phyloP scores from a whole-genome alignment of 2,888 invertebrate genomes.

The Euzophera pinguis region DNA sequence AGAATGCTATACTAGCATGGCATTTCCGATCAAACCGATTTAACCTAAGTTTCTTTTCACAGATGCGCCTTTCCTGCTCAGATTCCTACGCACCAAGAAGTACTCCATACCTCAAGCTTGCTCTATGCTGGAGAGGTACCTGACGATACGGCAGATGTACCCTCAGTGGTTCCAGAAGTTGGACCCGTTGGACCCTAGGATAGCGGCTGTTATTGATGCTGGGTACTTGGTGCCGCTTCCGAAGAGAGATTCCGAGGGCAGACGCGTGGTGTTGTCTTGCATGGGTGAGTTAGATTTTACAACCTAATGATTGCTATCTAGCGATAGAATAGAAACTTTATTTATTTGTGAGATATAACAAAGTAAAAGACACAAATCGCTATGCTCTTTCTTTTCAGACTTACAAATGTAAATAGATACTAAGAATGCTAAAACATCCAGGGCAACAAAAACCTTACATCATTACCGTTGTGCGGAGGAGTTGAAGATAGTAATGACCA shows the following conservation, averaged over 20 bases:
- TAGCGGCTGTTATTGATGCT: slow-evolving; percentile 88
- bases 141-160: slow-evolving; percentile 90
- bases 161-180: slow-evolving; percentile 92
- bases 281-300: slow-evolving; percentile 77
- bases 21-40: too few species aligned
- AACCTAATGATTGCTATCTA: neutral
- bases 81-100: slow-evolving; percentile 92
- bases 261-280: slow-evolving; percentile 88
- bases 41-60: slow-evolving; percentile 24
- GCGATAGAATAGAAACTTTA: too few species aligned
- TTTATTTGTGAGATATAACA: too few species aligned
- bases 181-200: slow-evolving; percentile 87
- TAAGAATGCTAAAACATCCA: too few species aligned
- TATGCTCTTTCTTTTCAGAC: too few species aligned
- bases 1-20: too few species aligned
- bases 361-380: too few species aligned
- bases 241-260: slow-evolving; percentile 86
- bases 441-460: too few species aligned
- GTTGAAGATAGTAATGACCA: too few species aligned
- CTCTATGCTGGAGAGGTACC: slow-evolving; percentile 92
- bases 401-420: too few species aligned
- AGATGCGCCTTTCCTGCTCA: slow-evolving; percentile 89
- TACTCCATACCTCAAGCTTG: slow-evolving; percentile 92
- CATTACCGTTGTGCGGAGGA: too few species aligned
- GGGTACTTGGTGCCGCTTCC: slow-evolving; percentile 88